phyloP scores from a whole-genome alignment of 2,113 vertebrate genomes.

The Pluvialis apricaria region DNA sequence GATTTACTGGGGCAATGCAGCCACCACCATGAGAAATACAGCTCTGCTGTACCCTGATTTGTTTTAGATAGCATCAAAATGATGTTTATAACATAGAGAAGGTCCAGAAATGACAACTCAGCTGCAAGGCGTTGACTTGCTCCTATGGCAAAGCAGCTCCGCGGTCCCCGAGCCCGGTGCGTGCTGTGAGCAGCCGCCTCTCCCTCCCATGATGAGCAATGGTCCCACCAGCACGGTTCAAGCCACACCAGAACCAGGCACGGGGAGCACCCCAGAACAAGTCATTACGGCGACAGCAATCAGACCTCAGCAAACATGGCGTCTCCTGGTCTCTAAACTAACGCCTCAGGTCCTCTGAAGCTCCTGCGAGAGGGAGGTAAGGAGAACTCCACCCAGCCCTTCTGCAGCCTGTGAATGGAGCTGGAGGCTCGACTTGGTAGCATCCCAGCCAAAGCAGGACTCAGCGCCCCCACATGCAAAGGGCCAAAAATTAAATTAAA shows the following conservation, averaged over 20 bases:
- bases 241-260: background rate
- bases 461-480: background rate
- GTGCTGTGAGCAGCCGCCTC: background rate
- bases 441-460: background rate
- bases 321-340: background rate
- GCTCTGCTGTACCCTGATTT: background rate
- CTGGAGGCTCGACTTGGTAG: background rate
- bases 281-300: accelerated
- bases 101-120: background rate
- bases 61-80: background rate
- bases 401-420: background rate
- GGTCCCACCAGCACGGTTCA: background rate
- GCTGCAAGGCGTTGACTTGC: background rate
- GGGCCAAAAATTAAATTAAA: background rate
- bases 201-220: background rate
- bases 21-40: background rate
- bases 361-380: background rate
- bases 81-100: background rate
- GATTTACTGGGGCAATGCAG: background rate
- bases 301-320: background rate
- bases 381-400: background rate
- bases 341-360: background rate
- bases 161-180: accelerated
- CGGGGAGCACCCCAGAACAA: background rate
- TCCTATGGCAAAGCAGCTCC: background rate